Base-by-base conservation (phyloP, 1,140 invertebrate genomes). In the Macrostomum lignano region DNA sequence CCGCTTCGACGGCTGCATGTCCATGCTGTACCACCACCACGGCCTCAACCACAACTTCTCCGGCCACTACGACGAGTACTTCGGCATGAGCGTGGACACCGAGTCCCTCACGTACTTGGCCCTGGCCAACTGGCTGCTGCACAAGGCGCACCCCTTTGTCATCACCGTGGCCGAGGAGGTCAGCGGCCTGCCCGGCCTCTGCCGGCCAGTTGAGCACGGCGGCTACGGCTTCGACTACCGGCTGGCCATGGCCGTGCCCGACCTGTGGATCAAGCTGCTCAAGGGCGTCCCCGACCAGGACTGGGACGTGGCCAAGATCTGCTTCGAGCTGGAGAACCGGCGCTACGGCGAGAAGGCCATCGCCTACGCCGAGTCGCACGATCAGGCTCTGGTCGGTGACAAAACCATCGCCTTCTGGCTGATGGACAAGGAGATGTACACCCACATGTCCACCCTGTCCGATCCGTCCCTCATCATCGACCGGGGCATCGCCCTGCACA, bases 401-500 rank as follows among this genome's bases (percentile, higher is more conserved):
- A 98, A 98, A 56, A 93, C 86, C 0, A 69, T 96, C 22, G 84
- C 88, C 2, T 96, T 96, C 59, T 96, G 88, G 88, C 58, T 98
- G 29, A 96, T 98, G 86, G 88, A 98, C 55, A 86, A 88, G 46
- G 77, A 86, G 47, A 93, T 94, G 82, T 93, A 94, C 48, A 73
- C 73, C 1, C 69, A 78, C 49, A 94, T 93, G 84, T 82, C 79
- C 21, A 63, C 61, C 0, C 2, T 72, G 2, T 74, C 72, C n/a
- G 49, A 47, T 13, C 41, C 48, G 4, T 61, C 65, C 38, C 40
- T 69, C 1, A 66, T 82, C 15, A 71, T 94, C 29, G 75, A 74
- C 49, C 65, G 86, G 13, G 86, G 88, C 2, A 67, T 98, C 26
- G 76, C 86, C 19, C 62, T 98, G 29, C 88, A 98, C 48, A 98